Conservation (phyloP, 2,113 vertebrate genomes). For the Colistium nudipinnis region DNA sequence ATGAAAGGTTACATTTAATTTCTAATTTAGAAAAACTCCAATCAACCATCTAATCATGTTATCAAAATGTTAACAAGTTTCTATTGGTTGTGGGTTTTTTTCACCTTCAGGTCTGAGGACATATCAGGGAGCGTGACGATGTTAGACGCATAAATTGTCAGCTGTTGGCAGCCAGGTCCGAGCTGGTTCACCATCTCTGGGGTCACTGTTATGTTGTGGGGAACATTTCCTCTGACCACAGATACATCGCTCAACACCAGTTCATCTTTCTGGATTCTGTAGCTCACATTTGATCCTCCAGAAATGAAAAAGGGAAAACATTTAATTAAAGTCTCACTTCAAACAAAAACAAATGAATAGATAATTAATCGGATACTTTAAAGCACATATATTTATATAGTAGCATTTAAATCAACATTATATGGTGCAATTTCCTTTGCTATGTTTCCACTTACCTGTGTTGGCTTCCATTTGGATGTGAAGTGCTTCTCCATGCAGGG, state of each 20-base stretch:
- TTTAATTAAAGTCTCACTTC: too few species aligned
- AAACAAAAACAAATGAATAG: too few species aligned
- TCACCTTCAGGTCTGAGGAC: constrained; percentile 70
- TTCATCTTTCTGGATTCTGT: constrained; percentile 70
- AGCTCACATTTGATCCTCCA: constrained; percentile 83
- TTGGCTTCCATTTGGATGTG: constrained; percentile 84
- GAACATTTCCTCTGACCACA: constrained; percentile 58
- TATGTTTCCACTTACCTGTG: constrained; percentile 76
- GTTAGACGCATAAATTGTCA: constrained; percentile 81
- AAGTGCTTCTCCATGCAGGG: constrained; percentile 74
- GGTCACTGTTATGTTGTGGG: constrained; percentile 84
- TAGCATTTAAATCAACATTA: too few species aligned
- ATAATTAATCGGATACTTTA: too few species aligned
- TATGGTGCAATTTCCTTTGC: too few species aligned
- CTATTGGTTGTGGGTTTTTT: not conserved
- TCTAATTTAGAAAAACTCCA: constrained; percentile 4
- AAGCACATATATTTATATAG: too few species aligned
- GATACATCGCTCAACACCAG: constrained; percentile 69
- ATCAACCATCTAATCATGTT: constrained; percentile 10
- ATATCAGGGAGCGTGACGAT: not conserved
- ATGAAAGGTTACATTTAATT: constrained; percentile 46
- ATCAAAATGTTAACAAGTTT: not conserved
- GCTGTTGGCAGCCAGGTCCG: constrained; percentile 81
- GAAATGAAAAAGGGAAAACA: not conserved
- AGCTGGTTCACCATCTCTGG: constrained; percentile 67